Evolutionary conservation across 2,888 invertebrate genomes (phyloP).

Genomic region (Monopis laevigella): DNA sequence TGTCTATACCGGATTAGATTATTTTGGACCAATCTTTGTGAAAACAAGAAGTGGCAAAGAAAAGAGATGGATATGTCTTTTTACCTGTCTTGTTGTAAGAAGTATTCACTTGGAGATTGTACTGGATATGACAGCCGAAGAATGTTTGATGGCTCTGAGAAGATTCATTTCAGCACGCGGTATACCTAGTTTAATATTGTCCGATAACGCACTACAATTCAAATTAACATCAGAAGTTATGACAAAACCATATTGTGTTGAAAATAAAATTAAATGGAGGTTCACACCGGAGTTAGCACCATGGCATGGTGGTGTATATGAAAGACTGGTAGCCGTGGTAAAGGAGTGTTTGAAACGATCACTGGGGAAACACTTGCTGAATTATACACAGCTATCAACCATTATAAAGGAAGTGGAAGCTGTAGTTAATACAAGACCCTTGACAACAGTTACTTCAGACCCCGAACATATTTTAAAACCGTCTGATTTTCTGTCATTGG

Average conservation of each 20-base stretch:
- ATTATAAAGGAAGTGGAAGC: conserved; percentile 17
- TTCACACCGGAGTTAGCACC: conserved; percentile 20
- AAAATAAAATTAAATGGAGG: conserved; percentile 17
- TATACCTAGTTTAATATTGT: conserved; percentile 13
- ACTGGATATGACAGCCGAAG: conserved; percentile 15
- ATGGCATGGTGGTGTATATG: conserved; percentile 21
- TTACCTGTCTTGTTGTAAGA: conserved; percentile 12
- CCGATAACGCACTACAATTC: conserved; percentile 18
- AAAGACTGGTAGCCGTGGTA: conserved; percentile 16
- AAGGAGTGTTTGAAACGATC: conserved; percentile 17
- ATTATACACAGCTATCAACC: conserved; percentile 14
- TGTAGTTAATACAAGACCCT: conserved; percentile 17
- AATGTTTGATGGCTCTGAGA: conserved; percentile 15
- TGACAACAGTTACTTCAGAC: conserved; percentile 16
- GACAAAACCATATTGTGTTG: conserved; percentile 12
- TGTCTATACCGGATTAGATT: conserved; percentile 4
- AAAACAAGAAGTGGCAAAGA: background rate
- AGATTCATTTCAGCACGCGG: conserved; percentile 12
- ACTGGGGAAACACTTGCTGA: conserved; percentile 15
- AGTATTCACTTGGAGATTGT: conserved; percentile 17
- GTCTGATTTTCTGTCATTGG: conserved; percentile 13
- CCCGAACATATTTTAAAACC: conserved; percentile 15
- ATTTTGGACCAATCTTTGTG: conserved; percentile 2
- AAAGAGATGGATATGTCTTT: conserved; percentile 10
- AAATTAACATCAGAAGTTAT: conserved; percentile 17